Evolutionary conservation across 2,888 invertebrate species (phyloP), one percentile per base, ranked within the genome.

Genomic region (Theodoxus fluviatilis): DNA sequence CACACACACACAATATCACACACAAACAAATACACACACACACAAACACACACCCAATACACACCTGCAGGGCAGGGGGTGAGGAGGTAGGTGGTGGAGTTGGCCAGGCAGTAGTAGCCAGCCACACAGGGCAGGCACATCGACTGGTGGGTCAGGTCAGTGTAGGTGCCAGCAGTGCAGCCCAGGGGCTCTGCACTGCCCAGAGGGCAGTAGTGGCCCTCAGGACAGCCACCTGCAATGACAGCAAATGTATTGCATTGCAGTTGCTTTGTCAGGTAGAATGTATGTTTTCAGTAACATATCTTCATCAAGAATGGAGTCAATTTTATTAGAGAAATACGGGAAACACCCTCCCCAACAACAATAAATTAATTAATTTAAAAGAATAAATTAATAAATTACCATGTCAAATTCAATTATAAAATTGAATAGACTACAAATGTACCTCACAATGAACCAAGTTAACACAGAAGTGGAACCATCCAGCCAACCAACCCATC

Each of bases 51-150:
- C n/a, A n/a, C n/a, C n/a, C n/a, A n/a, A n/a, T n/a, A 6, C 64
- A 59, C 61, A 83, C 85, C 85, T 77, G 69, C 79, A 18, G 85
- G 85, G 76, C 85, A 85, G 6, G 82, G 81, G n/a, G 82, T 80
- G 70, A 73, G 67, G 1, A 76, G 47, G 73, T 83, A 84, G 6
- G 81, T 81, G 15, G 80, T 79, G 6, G 79, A 73, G 70, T 81
- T 81, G 35, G 79, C 78, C 25, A 80, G 66, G 73, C 86, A 86
- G 76, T 83, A 85, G 71, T 81, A 85, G 18, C 86, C 85, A n/a
- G 82, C 76, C 35, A 75, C 75, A 75, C 86, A 86, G 0, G 76
- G 69, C 33, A 71, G 76, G 75, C 86, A 86, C 6, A 61, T 49
- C 4, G 75, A 71, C 63, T 83, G 81, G 68, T 81, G 78, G 47